A percentile compares a stretch with the other conserved stretches of the same genome.
phyloP scores from a whole-genome alignment of 2,113 vertebrate species.

The Agapornis roseicollis region DNA sequence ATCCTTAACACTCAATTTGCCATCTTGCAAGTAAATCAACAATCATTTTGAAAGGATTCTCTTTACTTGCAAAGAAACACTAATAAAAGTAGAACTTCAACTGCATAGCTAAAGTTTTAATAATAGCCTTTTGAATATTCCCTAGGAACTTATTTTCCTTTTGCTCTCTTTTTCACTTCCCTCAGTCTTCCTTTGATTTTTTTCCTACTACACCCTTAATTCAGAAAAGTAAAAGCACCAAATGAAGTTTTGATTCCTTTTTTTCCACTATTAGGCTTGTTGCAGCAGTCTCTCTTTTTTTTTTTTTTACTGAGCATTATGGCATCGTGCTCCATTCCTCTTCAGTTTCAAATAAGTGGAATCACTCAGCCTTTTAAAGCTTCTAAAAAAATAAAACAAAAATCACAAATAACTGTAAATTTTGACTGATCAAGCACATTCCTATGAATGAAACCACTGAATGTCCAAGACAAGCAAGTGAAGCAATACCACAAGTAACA shows the following conservation, averaged over 20 bases:
- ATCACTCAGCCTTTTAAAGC: background rate
- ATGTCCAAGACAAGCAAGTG: background rate
- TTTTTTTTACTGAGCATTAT: background rate
- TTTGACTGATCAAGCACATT: background rate
- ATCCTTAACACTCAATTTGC: constrained; percentile 48
- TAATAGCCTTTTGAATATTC: background rate
- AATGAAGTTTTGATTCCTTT: background rate
- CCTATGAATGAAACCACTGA: background rate
- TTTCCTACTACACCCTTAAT: background rate
- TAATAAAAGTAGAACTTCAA: background rate
- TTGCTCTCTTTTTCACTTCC: background rate
- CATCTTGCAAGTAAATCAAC: constrained; percentile 31
- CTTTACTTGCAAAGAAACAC: constrained; percentile 1
- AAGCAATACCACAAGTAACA: background rate
- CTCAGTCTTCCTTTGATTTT: background rate
- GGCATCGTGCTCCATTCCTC: background rate
- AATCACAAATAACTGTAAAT: background rate
- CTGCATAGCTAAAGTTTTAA: background rate
- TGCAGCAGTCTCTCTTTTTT: background rate
- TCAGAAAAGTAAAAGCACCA: background rate
- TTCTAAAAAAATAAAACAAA: background rate
- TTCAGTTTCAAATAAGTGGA: background rate
- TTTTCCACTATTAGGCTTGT: background rate
- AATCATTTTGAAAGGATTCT: constrained; percentile 4
- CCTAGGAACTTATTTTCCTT: background rate